Conservation (phyloP, 2,888 invertebrate genomes). For the Actias luna region DNA sequence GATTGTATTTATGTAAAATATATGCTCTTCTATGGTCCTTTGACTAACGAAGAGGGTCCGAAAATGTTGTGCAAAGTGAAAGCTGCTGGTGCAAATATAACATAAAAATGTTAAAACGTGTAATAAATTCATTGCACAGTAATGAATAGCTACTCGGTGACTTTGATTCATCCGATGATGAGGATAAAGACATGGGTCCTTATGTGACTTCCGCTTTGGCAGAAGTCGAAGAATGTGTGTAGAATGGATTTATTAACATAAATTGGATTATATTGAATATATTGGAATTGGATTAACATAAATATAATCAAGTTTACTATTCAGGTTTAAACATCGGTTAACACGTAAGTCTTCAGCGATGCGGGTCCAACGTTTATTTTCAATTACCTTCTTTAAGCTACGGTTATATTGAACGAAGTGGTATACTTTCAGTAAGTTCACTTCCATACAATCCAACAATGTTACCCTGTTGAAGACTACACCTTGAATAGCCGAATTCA, state of each 20-base stretch:
- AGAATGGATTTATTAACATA: no score
- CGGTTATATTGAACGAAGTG: constrained; percentile 92
- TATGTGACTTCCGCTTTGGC: constrained; percentile 55
- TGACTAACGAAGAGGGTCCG: constrained; percentile 88
- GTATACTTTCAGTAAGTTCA: constrained; percentile 93
- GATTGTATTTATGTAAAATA: constrained; percentile 96
- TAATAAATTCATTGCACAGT: constrained; percentile 52
- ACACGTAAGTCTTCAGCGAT: constrained; percentile 95
- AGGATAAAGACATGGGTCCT: constrained; percentile 68
- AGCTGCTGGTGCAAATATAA: constrained; percentile 87
- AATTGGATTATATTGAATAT: no score
- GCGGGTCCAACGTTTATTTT: constrained; percentile 93
- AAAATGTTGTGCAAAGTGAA: constrained; percentile 88
- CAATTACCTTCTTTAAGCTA: constrained; percentile 92
- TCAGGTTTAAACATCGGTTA: constrained; percentile 89
- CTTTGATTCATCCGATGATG: constrained; percentile 53
- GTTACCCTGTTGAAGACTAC: constrained; percentile 89
- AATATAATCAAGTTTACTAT: constrained; percentile 92
- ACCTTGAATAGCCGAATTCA: constrained; percentile 89
- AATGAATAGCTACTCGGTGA: constrained; percentile 47
- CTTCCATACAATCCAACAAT: constrained; percentile 94
- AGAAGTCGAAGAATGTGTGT: constrained; percentile 88
- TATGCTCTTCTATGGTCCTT: constrained; percentile 92
- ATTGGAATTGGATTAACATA: no score
- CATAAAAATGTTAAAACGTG: constrained; percentile 52